phyloP scores from a whole-genome alignment of 53 echinoderm and acorn worm species.

The Zoroaster sp. region DNA sequence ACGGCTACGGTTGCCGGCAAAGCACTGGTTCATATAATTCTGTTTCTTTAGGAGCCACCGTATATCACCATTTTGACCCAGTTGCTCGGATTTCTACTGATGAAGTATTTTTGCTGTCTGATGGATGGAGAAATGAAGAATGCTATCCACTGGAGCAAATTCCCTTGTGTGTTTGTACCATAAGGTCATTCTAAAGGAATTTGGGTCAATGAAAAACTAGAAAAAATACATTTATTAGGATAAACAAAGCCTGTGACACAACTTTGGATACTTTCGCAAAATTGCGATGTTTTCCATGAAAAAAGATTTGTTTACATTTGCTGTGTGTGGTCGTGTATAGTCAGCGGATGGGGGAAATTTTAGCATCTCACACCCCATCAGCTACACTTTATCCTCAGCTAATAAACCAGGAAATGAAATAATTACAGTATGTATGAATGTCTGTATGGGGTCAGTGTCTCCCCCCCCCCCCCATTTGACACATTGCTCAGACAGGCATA shows the following conservation, averaged over 20 bases:
- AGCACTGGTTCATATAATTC: conserved; percentile 28
- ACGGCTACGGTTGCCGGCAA: background rate
- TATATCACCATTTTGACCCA: conserved; percentile 47
- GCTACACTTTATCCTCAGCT: background rate
- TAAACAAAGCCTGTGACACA: background rate
- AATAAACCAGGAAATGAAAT: background rate
- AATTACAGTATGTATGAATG: background rate
- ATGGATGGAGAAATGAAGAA: background rate
- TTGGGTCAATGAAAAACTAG: background rate
- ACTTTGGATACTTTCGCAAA: background rate
- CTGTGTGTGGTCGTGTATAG: too few species aligned
- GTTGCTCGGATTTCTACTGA: background rate
- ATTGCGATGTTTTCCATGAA: background rate
- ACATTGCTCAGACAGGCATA: background rate
- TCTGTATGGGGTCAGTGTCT: background rate
- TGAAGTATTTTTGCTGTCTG: background rate
- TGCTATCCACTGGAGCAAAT: background rate
- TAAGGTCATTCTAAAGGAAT: background rate
- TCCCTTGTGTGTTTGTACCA: background rate
- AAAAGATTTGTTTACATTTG: too few species aligned
- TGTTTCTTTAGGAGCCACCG: conserved; percentile 24
- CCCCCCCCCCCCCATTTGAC: background rate
- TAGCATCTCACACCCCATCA: background rate
- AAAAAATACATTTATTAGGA: background rate
- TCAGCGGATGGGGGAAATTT: too few species aligned